Evolutionary conservation across 2,113 vertebrate genomes (phyloP).

Genomic region (Phocoena sinus): DNA sequence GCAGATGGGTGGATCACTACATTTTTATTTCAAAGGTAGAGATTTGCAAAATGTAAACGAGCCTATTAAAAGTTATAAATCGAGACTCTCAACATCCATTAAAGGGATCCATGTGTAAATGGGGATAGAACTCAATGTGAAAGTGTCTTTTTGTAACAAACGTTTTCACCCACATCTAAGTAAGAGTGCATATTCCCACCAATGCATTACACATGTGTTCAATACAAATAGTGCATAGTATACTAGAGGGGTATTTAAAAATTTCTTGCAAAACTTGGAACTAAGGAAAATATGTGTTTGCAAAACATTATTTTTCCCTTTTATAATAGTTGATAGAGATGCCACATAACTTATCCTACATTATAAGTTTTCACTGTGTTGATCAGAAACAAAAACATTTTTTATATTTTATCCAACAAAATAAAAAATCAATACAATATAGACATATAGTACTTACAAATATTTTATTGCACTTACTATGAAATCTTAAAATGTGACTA

Average conservation of each 20-base stretch:
- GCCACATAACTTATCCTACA: neutral
- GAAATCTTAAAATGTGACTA: slow-evolving; percentile 50
- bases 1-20: slow-evolving; percentile 77
- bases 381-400: slow-evolving; percentile 33
- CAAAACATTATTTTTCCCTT: slow-evolving; percentile 9
- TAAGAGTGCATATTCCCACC: neutral
- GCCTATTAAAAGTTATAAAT: slow-evolving; percentile 65
- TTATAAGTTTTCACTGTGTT: neutral
- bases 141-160: slow-evolving; percentile 38
- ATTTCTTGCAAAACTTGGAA: slow-evolving; percentile 32
- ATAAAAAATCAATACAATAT: slow-evolving; percentile 1
- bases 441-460: neutral
- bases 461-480: slow-evolving; percentile 41
- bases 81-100: slow-evolving; percentile 57
- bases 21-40: slow-evolving; percentile 78
- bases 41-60: slow-evolving; percentile 75
- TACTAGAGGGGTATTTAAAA: neutral
- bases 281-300: slow-evolving; percentile 7
- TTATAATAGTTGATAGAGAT: neutral
- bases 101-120: slow-evolving; percentile 40
- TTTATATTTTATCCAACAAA: neutral
- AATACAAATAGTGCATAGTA: neutral
- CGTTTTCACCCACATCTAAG: slow-evolving; percentile 32
- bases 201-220: neutral
- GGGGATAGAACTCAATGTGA: neutral